phyloP scores from a whole-genome alignment of 2,113 vertebrate genomes.

The Aphyosemion australe region DNA sequence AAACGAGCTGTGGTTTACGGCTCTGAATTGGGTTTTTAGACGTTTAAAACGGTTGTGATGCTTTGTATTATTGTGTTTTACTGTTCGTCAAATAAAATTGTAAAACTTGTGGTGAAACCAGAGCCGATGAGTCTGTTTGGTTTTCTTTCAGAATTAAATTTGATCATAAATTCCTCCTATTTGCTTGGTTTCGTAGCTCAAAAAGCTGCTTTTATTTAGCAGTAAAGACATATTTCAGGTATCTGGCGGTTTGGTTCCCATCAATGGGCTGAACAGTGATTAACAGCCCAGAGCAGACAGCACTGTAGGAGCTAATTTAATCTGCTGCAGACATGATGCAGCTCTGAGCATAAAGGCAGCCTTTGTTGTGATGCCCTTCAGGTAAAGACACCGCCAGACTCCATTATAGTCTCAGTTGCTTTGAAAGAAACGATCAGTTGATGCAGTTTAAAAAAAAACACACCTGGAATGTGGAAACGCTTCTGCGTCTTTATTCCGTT shows the following conservation, averaged over 20 bases:
- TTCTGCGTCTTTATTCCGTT: not conserved
- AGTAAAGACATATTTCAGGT: no score
- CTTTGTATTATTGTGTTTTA: slow-evolving; percentile 67
- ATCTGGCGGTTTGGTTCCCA: no score
- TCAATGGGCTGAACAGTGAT: slow-evolving; percentile 49
- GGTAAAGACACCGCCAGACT: slow-evolving; percentile 24
- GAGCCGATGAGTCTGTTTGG: no score
- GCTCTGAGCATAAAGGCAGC: slow-evolving; percentile 35
- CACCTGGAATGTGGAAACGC: not conserved
- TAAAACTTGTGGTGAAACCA: slow-evolving; percentile 49
- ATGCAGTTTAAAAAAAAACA: not conserved
- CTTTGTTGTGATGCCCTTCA: slow-evolving; percentile 60
- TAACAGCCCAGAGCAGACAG: slow-evolving; percentile 46
- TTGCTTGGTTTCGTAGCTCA: not conserved
- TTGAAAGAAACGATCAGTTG: slow-evolving; percentile 3
- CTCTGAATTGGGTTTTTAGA: slow-evolving; percentile 55
- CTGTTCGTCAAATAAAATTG: slow-evolving; percentile 73
- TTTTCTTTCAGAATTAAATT: not conserved
- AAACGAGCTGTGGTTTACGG: slow-evolving; percentile 60
- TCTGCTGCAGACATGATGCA: slow-evolving; percentile 12
- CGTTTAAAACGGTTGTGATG: slow-evolving; percentile 63
- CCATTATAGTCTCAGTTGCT: slow-evolving; percentile 6
- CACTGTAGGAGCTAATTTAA: slow-evolving; percentile 32
- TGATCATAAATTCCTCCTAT: not conserved
- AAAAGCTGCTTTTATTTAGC: no score